A percentile compares a stretch with the other conserved stretches of the same genome.
Conservation (phyloP, 2,113 vertebrate genomes). For the Jaculus jaculus region DNA sequence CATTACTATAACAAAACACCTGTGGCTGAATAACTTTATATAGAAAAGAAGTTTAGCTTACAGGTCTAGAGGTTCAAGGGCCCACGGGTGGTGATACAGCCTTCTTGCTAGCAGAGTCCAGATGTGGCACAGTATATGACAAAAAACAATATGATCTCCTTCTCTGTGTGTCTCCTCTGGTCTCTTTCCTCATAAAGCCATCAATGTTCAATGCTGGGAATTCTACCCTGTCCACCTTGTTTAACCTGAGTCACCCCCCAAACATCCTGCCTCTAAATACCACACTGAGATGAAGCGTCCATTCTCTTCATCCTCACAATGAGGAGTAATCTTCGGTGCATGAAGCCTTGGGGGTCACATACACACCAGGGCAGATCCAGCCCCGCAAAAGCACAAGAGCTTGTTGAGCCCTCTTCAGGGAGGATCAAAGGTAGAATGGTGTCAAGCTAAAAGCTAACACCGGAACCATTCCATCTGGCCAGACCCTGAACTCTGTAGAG, state of each 20-base stretch:
- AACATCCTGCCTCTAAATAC: neutral
- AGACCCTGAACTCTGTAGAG: neutral
- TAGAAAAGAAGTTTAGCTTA: neutral
- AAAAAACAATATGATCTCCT: neutral
- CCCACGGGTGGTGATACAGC: neutral
- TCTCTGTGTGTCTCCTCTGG: too few relatives aligned
- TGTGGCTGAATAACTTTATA: neutral
- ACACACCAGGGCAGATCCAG: neutral
- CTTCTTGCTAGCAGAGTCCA: neutral
- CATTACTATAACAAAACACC: neutral
- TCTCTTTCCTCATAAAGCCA: neutral
- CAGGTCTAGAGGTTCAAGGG: neutral
- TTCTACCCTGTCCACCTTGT: neutral
- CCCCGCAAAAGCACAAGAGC: neutral
- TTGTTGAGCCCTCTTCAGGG: neutral
- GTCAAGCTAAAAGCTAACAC: neutral
- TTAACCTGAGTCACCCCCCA: neutral
- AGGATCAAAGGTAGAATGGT: neutral
- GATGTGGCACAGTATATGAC: too few relatives aligned
- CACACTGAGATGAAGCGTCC: neutral
- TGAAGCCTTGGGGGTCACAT: neutral
- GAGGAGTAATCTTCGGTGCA: neutral
- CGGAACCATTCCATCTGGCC: accelerated
- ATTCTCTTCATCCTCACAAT: neutral
- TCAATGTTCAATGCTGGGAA: neutral